phyloP scores from a whole-genome alignment of 30 jellyfish, hydroid and myxozoan species.

The Haliclystus octoradiatus region DNA sequence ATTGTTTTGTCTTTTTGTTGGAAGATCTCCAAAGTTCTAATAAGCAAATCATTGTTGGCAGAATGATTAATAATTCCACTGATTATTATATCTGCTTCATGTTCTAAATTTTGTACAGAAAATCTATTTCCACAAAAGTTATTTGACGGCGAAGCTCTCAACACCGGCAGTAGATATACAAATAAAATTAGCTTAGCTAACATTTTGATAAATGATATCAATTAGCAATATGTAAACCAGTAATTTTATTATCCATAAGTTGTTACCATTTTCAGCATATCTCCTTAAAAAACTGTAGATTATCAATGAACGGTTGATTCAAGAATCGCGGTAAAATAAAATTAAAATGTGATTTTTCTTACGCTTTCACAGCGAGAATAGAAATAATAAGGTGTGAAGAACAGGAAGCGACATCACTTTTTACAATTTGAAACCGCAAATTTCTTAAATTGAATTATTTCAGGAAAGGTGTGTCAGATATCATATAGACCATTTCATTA shows the following conservation, averaged over 20 bases:
- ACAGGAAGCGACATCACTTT: neutral
- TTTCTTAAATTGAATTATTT: neutral
- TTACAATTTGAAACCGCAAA: neutral
- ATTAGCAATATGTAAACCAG: no score
- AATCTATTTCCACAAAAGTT: neutral
- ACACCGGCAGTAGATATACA: neutral
- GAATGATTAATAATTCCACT: neutral
- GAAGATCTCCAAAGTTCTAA: neutral
- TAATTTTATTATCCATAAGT: no score
- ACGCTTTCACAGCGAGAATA: no score
- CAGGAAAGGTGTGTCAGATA: conserved; percentile 2
- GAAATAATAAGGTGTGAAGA: no score
- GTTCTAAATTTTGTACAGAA: neutral
- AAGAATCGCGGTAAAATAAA: no score
- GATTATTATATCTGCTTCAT: neutral
- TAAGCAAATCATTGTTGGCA: neutral
- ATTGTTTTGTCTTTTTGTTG: neutral
- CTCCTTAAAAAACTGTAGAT: no score
- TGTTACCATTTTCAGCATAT: no score
- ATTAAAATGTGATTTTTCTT: no score
- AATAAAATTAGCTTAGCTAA: neutral
- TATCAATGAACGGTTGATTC: neutral
- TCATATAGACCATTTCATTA: no score
- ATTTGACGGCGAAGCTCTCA: neutral
- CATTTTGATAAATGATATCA: no score